Conservation (phyloP, 2,113 vertebrate species). For the Poeciliopsis occidentalis region DNA sequence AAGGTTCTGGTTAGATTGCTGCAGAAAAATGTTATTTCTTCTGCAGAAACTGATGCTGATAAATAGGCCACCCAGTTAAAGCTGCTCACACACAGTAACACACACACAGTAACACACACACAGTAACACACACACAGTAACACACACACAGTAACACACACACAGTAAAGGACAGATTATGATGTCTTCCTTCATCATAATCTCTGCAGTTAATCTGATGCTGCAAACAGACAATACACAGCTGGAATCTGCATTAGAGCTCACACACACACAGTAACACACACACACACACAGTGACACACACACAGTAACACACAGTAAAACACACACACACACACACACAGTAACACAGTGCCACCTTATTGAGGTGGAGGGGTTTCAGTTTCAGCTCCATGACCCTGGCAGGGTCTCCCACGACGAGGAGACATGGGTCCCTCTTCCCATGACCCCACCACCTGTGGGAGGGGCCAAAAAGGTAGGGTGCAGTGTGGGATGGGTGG, state of each 20-base stretch:
- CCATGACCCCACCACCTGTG: no score
- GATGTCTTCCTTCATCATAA: slow-evolving; percentile 57
- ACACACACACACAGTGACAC: not conserved
- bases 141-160: not conserved
- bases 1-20: not conserved
- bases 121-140: not conserved
- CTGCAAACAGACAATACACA: slow-evolving; percentile 51
- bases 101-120: no score
- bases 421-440: no score
- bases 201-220: slow-evolving; percentile 63
- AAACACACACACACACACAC: no score
- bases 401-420: no score
- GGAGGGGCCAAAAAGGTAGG: no score
- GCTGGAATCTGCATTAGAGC: slow-evolving; percentile 38
- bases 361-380: no score
- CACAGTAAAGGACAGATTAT: slow-evolving; percentile 28
- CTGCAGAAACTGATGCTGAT: not conserved
- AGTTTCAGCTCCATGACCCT: no score
- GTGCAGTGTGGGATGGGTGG: no score
- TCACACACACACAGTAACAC: not conserved
- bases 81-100: not conserved
- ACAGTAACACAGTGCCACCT: not conserved
- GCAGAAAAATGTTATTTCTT: not conserved
- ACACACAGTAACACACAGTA: not conserved
- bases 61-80: slow-evolving; percentile 1